These are phyloP conservation scores for Eremobia ochroleuca DNA, from an alignment of 2,888 invertebrate genomes.

Conservation along the genomic window DNA sequence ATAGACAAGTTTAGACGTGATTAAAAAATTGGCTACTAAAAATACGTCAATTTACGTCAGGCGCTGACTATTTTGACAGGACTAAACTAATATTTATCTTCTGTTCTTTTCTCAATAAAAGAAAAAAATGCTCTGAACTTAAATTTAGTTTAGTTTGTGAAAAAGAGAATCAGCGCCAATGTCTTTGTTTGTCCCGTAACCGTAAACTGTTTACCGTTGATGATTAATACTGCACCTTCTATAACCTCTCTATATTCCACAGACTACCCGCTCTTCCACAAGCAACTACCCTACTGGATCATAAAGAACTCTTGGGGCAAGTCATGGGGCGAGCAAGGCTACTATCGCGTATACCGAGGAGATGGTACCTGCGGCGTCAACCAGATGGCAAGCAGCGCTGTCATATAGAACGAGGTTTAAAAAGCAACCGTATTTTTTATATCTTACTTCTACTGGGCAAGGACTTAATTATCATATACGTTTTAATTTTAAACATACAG, in stretches of 20 bases:
- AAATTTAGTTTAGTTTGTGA: too few species aligned
- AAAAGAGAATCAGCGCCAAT: too few species aligned
- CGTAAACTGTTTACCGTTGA: background rate
- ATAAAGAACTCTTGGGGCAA: conserved; percentile 99
- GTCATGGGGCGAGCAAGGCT: conserved; percentile 98
- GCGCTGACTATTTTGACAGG: too few species aligned
- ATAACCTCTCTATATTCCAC: conserved; percentile 68
- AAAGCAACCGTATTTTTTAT: background rate
- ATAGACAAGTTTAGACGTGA: too few species aligned
- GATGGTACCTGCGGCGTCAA: conserved; percentile 98
- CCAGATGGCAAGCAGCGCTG: conserved; percentile 96
- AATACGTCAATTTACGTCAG: too few species aligned
- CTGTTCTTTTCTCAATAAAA: too few species aligned
- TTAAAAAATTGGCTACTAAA: too few species aligned
- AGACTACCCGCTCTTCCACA: conserved; percentile 95
- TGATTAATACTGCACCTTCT: background rate
- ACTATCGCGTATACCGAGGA: conserved; percentile 98
- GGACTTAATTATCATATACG: background rate
- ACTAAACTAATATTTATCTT: too few species aligned
- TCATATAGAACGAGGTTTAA: conserved; percentile 80
- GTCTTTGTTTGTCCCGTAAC: background rate
- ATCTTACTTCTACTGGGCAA: background rate
- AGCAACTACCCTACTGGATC: conserved; percentile 96
- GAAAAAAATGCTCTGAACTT: too few species aligned
- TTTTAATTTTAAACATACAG: background rate